phyloP scores from a whole-genome alignment of 2,888 invertebrate genomes.

The Boloria selene region DNA sequence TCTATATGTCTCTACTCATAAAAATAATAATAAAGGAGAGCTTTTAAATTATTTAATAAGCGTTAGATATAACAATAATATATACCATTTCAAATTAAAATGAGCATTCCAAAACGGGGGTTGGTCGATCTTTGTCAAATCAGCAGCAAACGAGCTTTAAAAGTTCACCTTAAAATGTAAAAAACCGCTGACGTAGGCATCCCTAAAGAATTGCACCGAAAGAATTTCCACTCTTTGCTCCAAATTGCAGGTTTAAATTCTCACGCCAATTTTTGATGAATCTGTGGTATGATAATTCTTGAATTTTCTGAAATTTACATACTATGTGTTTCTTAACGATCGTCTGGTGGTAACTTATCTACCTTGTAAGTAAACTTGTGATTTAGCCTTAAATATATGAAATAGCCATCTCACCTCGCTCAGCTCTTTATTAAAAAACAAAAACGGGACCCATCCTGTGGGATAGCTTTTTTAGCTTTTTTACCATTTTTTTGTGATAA shows the following conservation, averaged over 20 bases:
- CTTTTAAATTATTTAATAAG: neutral
- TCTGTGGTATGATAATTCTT: slow-evolving; percentile 5
- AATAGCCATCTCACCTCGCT: no score
- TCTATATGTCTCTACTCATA: no score
- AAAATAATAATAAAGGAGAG: no score
- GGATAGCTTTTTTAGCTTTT: no score
- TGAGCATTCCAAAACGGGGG: slow-evolving; percentile 15
- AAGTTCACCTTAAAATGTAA: slow-evolving; percentile 31
- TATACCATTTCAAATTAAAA: slow-evolving; percentile 9
- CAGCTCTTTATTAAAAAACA: no score
- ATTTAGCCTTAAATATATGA: no score
- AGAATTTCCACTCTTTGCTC: slow-evolving; percentile 14
- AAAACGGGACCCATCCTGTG: no score
- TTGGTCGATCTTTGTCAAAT: slow-evolving; percentile 36
- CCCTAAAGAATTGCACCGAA: slow-evolving; percentile 29
- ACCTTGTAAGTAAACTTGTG: no score
- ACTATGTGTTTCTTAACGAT: neutral
- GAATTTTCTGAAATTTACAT: neutral
- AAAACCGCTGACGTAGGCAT: slow-evolving; percentile 25
- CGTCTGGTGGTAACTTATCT: no score
- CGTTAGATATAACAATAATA: neutral
- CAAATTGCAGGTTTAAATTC: slow-evolving; percentile 29
- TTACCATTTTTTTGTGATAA: no score
- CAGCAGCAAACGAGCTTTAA: slow-evolving; percentile 30
- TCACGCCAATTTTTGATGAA: slow-evolving; percentile 18